Base-by-base conservation (phyloP, 2,888 invertebrate species). In the Drosophila antonietae region DNA sequence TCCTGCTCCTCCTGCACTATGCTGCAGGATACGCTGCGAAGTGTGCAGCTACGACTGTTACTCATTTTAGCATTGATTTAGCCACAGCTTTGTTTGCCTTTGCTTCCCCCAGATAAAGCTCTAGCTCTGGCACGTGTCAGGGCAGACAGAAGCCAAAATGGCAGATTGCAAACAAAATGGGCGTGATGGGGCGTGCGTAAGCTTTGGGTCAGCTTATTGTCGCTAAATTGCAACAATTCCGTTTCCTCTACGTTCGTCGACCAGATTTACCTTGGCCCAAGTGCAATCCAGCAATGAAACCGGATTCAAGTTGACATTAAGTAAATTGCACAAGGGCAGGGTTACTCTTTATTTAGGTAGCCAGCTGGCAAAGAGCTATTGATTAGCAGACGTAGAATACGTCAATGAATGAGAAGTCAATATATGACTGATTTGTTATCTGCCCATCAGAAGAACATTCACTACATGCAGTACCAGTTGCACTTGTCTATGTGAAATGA, bases 211-310 rank as follows among this genome's bases (percentile, higher is more conserved):
- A 88, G 78, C 83, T 85, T 87, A 89, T 75, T 80, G 73, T 71
- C 78, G 75, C 73, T 87, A 88, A 89, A 88, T 90, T 88, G 88
- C 86, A 57, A 61, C 64, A 81, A 73, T 80, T 85, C 74, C 90
- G 68, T 52, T 61, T 53, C n/a, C 12, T 37, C 56, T 28, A 49
- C 31, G 60, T 56, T 20, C 47, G n/a, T 63, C 60, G 49, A 68
- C 10, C 53, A 57, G 59, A 61, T 66, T 69, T 62, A 52, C 46
- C 47, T 51, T 69, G 81, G 73, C 68, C 68, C 75, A 73, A 78
- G 75, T 78, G 84, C 68, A 83, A 57, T 47, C 51, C 52, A 57
- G 14, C 51, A 64, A 28, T 59, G 62, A 66, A 52, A 59, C 41
- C 71, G 49, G 46, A 52, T 63, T 64, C 47, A 63, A 81, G 52